A percentile compares a stretch with the other conserved stretches of the same genome.
These are phyloP conservation scores for Hydrotaea cyrtoneurina DNA, from an alignment of 2,888 invertebrate genomes.

Conservation along the genomic window DNA sequence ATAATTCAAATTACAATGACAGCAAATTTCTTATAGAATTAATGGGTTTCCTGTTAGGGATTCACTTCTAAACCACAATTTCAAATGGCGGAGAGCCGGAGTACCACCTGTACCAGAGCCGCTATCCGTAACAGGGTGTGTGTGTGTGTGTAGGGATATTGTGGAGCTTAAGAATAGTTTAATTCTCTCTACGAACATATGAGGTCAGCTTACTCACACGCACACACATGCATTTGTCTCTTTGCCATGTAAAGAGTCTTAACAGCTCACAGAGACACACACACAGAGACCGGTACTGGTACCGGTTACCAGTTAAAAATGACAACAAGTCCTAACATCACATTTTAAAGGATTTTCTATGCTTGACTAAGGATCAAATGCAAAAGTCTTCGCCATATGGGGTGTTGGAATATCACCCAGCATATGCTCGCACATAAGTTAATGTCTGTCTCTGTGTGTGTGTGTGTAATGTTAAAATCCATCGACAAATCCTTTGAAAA, in stretches of 20 bases:
- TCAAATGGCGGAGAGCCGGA: too few relatives aligned
- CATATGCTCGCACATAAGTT: neutral
- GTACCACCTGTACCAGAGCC: too few relatives aligned
- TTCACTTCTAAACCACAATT: too few relatives aligned
- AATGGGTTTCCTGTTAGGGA: too few relatives aligned
- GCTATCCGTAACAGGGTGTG: too few relatives aligned
- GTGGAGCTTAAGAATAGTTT: neutral
- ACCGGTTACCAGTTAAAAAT: constrained; percentile 20
- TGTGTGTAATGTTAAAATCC: constrained; percentile 40
- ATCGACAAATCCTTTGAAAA: constrained; percentile 63
- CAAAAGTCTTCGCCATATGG: constrained; percentile 34
- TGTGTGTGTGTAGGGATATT: too few relatives aligned
- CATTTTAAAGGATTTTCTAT: constrained; percentile 63
- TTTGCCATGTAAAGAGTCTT: neutral
- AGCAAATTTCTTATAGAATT: too few relatives aligned
- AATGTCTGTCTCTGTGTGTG: neutral
- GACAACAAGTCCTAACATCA: constrained; percentile 35
- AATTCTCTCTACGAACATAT: neutral
- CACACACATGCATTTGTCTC: neutral
- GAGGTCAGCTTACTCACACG: neutral
- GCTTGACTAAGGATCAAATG: constrained; percentile 56
- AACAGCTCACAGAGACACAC: neutral
- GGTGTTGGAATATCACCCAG: neutral
- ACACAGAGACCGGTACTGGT: neutral
- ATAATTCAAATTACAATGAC: too few relatives aligned